phyloP scores from a whole-genome alignment of 2,113 vertebrate genomes.

The Crotalus tigris region DNA sequence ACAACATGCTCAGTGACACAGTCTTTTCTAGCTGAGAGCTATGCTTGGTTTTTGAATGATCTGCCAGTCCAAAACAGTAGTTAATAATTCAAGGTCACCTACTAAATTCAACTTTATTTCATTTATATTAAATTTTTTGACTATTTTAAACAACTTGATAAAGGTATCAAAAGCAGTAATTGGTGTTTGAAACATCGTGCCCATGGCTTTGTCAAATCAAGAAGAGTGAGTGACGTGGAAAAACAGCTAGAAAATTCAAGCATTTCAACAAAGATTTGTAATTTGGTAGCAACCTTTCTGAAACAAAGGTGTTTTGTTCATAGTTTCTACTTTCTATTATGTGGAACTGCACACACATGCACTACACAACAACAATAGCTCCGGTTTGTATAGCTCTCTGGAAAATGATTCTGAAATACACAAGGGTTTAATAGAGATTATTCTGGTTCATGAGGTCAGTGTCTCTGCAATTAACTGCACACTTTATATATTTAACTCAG shows the following conservation, averaged over 20 bases:
- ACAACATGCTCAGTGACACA: neutral
- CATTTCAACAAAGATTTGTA: conserved; percentile 21
- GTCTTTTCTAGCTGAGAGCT: neutral
- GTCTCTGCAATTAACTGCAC: neutral
- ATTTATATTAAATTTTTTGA: neutral
- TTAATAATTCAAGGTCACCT: neutral
- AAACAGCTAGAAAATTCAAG: conserved; percentile 34
- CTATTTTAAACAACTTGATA: neutral
- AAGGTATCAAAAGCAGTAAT: conserved; percentile 42
- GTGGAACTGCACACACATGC: conserved; percentile 26
- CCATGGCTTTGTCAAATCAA: conserved; percentile 23
- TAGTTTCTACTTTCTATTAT: conserved; percentile 20
- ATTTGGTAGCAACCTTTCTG: conserved; percentile 48
- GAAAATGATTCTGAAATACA: neutral
- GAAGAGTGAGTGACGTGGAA: conserved; percentile 1
- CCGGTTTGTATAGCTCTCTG: conserved; percentile 21
- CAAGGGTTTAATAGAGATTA: neutral
- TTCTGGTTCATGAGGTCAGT: neutral
- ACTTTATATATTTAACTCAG: neutral
- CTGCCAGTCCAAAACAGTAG: neutral
- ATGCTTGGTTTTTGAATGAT: neutral
- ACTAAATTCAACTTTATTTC: neutral
- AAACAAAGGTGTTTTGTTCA: conserved; percentile 41
- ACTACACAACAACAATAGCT: conserved; percentile 21
- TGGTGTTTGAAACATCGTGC: conserved; percentile 17